Percentiles rank a stretch among this genome's conserved stretches.
phyloP scores from a whole-genome alignment of 2,888 invertebrate genomes.

The Oligia fasciuncula region DNA sequence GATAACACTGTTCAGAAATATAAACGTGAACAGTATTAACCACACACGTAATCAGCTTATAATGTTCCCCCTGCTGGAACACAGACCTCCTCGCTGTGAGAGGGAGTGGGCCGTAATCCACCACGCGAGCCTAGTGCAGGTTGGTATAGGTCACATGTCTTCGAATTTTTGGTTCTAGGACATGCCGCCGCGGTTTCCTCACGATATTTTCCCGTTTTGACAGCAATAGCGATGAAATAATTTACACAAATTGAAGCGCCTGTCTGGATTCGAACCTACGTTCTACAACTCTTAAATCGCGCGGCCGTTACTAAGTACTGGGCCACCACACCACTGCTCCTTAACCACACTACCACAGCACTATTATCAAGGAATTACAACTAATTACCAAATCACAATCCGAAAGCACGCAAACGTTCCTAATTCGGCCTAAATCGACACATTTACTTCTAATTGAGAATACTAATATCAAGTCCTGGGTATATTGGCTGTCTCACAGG shows the following conservation, averaged over 20 bases:
- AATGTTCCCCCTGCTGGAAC: background rate
- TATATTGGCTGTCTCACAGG: slow-evolving; percentile 53
- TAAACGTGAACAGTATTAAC: background rate
- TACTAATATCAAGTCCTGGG: slow-evolving; percentile 36
- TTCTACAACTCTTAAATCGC: no score
- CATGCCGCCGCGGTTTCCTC: background rate
- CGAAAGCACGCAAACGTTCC: slow-evolving; percentile 16
- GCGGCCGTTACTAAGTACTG: no score
- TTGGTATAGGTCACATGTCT: background rate
- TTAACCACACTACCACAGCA: background rate
- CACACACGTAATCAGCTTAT: background rate
- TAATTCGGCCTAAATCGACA: slow-evolving; percentile 40
- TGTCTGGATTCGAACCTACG: background rate
- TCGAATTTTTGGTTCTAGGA: background rate
- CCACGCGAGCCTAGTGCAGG: background rate
- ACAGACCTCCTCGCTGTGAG: background rate
- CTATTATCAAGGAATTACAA: slow-evolving; percentile 5
- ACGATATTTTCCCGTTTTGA: background rate
- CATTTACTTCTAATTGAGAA: slow-evolving; percentile 45
- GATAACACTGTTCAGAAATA: background rate
- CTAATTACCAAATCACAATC: slow-evolving; percentile 23
- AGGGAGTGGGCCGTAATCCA: background rate
- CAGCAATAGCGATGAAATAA: background rate
- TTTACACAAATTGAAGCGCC: background rate
- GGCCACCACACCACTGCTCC: background rate